Percentiles rank a stretch among this genome's conserved stretches.
phyloP scores from a whole-genome alignment of 2,797 vertebrate genomes.

The Lithobates sylvaticus region DNA sequence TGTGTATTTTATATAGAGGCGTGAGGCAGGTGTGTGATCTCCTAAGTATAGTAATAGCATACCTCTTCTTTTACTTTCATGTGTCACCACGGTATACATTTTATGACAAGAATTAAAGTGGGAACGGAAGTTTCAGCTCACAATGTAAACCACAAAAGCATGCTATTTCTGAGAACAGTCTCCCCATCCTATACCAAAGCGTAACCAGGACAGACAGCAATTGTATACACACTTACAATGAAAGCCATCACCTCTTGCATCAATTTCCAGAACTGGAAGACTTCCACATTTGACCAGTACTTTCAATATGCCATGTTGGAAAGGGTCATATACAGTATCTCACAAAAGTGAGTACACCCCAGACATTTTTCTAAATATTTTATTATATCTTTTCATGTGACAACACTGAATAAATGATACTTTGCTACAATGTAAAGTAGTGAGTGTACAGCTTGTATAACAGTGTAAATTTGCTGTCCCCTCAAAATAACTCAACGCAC shows the following conservation, averaged over 20 bases:
- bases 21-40: not conserved
- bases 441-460: too few species aligned
- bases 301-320: not conserved
- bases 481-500: too few species aligned
- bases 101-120: not conserved
- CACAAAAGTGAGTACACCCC: too few species aligned
- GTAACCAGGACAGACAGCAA: slow-evolving; percentile 5
- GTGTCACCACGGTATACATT: not conserved
- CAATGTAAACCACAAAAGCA: slow-evolving; percentile 45
- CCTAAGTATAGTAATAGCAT: not conserved
- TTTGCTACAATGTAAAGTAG: too few species aligned
- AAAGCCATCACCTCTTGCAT: not conserved
- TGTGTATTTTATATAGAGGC: not conserved
- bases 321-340: too few species aligned
- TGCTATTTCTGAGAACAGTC: slow-evolving; percentile 24
- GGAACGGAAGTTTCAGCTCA: slow-evolving; percentile 45
- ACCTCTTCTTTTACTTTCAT: not conserved
- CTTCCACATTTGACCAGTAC: not conserved
- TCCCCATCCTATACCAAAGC: not conserved
- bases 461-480: too few species aligned
- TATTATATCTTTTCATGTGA: too few species aligned
- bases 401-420: too few species aligned
- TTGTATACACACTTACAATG: not conserved
- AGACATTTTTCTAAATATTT: too few species aligned
- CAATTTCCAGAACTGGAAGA: not conserved